A percentile compares a stretch with the other conserved stretches of the same genome.
Evolutionary conservation across 2,113 vertebrate species (phyloP).

Genomic region (Amphiprion percula): DNA sequence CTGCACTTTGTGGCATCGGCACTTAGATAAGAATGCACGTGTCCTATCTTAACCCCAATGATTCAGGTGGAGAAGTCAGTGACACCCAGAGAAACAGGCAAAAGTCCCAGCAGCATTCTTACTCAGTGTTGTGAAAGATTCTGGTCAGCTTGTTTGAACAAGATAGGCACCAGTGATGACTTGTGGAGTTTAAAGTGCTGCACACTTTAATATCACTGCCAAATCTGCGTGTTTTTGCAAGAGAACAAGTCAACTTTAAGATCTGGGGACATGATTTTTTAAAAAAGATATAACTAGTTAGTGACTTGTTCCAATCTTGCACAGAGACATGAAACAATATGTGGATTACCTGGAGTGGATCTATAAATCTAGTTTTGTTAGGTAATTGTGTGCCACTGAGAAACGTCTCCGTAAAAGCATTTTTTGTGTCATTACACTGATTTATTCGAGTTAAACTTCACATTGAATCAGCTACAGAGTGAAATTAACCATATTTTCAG

Average conservation of each 20-base stretch:
- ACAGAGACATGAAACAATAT: conserved; percentile 9
- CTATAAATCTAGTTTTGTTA: conserved; percentile 21
- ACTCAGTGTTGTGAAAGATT: conserved; percentile 41
- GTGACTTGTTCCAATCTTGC: not conserved
- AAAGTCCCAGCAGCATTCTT: conserved; percentile 12
- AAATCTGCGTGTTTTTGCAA: not conserved
- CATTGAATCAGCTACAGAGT: not conserved
- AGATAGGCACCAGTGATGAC: conserved; percentile 29
- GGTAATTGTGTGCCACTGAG: conserved; percentile 22
- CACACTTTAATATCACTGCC: not conserved
- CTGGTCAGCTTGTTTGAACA: conserved; percentile 60
- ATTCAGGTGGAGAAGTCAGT: conserved; percentile 13
- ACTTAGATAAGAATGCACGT: not conserved
- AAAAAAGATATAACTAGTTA: too few species aligned
- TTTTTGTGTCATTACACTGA: not conserved
- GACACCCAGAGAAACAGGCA: not conserved
- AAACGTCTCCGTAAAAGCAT: not conserved
- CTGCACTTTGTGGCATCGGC: not conserved
- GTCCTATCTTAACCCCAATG: not conserved
- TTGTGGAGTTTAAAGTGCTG: not conserved
- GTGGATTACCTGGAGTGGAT: not conserved
- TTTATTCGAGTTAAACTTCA: too few species aligned
- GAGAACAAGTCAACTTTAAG: not conserved
- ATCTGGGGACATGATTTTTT: not conserved
- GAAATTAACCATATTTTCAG: conserved; percentile 27